Conservation (phyloP, 2,797 vertebrate species). For the Muscicapa striata region DNA sequence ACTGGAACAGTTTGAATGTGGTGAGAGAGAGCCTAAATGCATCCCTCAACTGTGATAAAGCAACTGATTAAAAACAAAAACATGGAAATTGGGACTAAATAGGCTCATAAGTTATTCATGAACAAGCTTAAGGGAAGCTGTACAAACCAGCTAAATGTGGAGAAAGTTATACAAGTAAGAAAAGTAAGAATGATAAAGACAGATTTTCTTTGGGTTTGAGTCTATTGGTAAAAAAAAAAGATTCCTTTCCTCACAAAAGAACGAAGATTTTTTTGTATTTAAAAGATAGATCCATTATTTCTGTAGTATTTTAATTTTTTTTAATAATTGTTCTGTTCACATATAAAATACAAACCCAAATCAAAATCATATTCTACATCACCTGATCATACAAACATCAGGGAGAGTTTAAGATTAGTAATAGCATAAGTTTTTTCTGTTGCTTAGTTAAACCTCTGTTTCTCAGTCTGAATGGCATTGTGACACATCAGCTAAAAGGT, state of each 20-base stretch:
- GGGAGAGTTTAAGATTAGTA: neutral
- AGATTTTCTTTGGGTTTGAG: neutral
- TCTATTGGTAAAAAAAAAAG: neutral
- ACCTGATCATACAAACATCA: neutral
- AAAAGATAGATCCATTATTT: neutral
- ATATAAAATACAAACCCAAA: neutral
- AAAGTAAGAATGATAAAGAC: neutral
- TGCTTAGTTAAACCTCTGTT: neutral
- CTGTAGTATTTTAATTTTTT: neutral
- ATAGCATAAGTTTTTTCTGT: neutral
- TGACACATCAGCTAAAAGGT: neutral
- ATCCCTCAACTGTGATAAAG: neutral
- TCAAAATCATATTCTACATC: accelerated
- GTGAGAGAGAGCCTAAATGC: neutral
- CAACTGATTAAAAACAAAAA: neutral
- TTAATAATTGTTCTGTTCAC: neutral
- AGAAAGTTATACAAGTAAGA: neutral
- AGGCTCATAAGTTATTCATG: neutral
- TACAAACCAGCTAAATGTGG: neutral
- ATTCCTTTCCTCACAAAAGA: neutral
- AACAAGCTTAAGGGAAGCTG: neutral
- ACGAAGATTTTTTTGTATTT: neutral
- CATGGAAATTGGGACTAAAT: neutral
- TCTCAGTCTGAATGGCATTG: neutral
- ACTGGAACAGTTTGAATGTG: neutral